These are phyloP conservation scores for Scophthalmus maximus DNA, from an alignment of 2,113 vertebrate genomes.

Conservation along the genomic window DNA sequence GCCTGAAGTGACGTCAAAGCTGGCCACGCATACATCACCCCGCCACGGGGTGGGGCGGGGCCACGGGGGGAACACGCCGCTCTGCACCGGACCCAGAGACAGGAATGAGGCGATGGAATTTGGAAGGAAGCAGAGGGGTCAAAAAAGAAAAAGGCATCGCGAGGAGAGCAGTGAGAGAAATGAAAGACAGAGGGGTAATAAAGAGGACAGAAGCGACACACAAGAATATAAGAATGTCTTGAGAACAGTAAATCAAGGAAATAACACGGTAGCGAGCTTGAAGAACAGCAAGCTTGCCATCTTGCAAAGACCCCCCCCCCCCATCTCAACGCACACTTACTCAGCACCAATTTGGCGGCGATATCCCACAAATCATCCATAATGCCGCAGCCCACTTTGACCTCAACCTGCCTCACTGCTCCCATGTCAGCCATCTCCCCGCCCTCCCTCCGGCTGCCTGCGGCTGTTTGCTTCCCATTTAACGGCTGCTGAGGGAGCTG, in stretches of 20 bases:
- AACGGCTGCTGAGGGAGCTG: conserved; percentile 52
- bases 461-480: conserved; percentile 54
- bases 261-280: neutral
- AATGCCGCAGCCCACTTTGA: conserved; percentile 45
- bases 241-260: conserved; percentile 5
- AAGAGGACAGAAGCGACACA: conserved; percentile 6
- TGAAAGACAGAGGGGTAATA: neutral
- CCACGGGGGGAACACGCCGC: conserved; percentile 40
- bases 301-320: neutral
- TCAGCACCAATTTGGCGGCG: conserved; percentile 17
- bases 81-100: conserved; percentile 43
- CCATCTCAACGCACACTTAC: conserved; percentile 1
- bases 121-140: conserved; percentile 12
- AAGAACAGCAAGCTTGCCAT: neutral
- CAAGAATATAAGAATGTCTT: neutral
- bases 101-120: conserved; percentile 36
- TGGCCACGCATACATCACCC: conserved; percentile 73
- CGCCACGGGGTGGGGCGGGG: conserved; percentile 50
- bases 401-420: conserved; percentile 26
- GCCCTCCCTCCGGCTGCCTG: conserved; percentile 14
- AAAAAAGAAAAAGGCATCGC: no score
- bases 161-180: neutral
- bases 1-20: conserved; percentile 73
- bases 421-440: conserved; percentile 33
- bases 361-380: conserved; percentile 44